These are phyloP conservation scores for Mus caroli DNA, from an alignment of 2,797 vertebrate genomes.

Conservation along the genomic window DNA sequence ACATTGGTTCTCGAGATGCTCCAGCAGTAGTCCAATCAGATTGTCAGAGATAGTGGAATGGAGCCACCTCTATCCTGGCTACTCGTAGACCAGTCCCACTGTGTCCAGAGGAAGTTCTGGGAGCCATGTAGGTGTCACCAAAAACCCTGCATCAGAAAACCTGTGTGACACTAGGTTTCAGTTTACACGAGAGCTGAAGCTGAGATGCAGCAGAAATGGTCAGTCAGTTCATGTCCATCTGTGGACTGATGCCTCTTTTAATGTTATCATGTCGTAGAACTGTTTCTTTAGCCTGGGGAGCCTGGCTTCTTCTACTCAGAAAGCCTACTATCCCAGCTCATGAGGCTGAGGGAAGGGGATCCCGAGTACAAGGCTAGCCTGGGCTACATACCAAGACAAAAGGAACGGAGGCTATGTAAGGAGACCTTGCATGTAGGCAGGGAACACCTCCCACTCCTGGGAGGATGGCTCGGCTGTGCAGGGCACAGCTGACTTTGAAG, in stretches of 20 bases:
- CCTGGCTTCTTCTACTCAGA: neutral
- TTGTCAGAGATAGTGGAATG: neutral
- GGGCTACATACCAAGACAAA: neutral
- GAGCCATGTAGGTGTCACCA: neutral
- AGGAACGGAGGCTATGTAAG: neutral
- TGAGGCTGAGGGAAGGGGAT: neutral
- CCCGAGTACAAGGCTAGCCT: neutral
- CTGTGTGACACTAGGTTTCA: accelerated
- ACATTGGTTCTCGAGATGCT: neutral
- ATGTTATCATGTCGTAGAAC: accelerated
- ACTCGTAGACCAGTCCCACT: accelerated
- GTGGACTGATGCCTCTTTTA: accelerated
- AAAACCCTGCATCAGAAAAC: neutral
- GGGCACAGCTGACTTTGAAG: neutral
- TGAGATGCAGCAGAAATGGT: accelerated
- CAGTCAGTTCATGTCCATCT: accelerated
- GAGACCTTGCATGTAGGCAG: no score
- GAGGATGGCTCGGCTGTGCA: neutral
- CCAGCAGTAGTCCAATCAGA: neutral
- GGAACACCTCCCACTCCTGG: neutral
- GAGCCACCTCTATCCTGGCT: neutral
- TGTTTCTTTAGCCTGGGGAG: neutral
- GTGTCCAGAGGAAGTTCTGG: accelerated
- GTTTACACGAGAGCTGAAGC: neutral
- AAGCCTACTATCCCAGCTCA: neutral